Conservation (phyloP, 2,113 vertebrate genomes). For the Meleagris gallopavo region DNA sequence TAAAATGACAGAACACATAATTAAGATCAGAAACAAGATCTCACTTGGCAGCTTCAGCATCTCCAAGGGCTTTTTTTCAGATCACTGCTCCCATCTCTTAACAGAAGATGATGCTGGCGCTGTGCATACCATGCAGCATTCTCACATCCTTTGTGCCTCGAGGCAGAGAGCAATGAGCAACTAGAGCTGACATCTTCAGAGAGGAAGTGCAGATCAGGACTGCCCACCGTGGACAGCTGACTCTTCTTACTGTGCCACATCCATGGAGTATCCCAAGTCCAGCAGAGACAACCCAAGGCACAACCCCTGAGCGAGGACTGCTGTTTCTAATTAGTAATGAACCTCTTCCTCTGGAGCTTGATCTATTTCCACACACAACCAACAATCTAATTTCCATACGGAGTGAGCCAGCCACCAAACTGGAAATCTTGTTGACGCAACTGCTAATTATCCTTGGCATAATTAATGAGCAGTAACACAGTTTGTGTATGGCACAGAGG, state of each 20-base stretch:
- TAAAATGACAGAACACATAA: background rate
- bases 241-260: background rate
- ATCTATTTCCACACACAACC: background rate
- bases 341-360: background rate
- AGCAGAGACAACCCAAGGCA: background rate
- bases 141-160: background rate
- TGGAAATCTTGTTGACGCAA: background rate
- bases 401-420: slow-evolving; percentile 11
- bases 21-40: background rate
- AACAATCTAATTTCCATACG: background rate
- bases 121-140: background rate
- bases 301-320: background rate
- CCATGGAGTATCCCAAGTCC: rapidly evolving
- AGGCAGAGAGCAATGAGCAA: background rate
- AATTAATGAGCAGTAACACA: background rate
- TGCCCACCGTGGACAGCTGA: background rate
- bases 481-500: background rate
- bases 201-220: background rate
- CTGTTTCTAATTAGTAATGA: background rate
- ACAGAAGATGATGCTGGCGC: background rate
- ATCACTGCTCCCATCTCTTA: background rate
- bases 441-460: background rate
- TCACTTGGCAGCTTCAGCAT: background rate
- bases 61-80: background rate
- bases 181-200: background rate